Evolutionary conservation across 2,888 invertebrate species (phyloP), one percentile per base, ranked within the genome.

Genomic region (Ecliptopera silaceata): DNA sequence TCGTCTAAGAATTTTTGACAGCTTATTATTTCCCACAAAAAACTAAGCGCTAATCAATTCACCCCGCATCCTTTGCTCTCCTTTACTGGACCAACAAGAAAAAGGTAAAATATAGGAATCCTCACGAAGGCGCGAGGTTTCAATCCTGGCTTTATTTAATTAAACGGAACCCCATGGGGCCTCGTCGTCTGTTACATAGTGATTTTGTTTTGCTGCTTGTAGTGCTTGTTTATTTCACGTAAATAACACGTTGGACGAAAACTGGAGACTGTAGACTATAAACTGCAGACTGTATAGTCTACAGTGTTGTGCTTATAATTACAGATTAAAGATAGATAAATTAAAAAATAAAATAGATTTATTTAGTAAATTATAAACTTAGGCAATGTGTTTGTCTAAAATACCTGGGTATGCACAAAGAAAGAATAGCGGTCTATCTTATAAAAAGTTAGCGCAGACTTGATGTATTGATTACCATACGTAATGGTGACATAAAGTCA

Each of bases 121-220:
- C 79, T 77, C 77, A 75, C 77, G 72, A 49, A 57, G 46, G 72
- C 76, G 73, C 72, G 71, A 79, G 82, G 82, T 84, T 84, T 85
- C 84, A 82, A 84, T 85, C 82, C 80, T 69, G 77, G 75, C 74
- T 70, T 79, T 79, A 83, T 85, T 87, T 88, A 86, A 88, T 88
- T 88, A 86, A 86, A 82, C 69, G 61, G 61, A 68, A 63, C 73
- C 86, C 79, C 84, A 66, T 72, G 86, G 78, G 86, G 72, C 54
- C 48, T 66, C 63, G 64, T 73, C 69, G 69, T 65, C 66, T 65
- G 75, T 74, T 73, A 74, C 72, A 73, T 71, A 58, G 64, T 67
- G 70, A 73, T 74, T 77, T 76, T 73, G 61, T 62, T 64, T 56
- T 38, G 41, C 53, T 55, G 32, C 44, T 46, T 53, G 46, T 53